Conservation (phyloP, 2,888 invertebrate species). For the Apamea crenata region DNA sequence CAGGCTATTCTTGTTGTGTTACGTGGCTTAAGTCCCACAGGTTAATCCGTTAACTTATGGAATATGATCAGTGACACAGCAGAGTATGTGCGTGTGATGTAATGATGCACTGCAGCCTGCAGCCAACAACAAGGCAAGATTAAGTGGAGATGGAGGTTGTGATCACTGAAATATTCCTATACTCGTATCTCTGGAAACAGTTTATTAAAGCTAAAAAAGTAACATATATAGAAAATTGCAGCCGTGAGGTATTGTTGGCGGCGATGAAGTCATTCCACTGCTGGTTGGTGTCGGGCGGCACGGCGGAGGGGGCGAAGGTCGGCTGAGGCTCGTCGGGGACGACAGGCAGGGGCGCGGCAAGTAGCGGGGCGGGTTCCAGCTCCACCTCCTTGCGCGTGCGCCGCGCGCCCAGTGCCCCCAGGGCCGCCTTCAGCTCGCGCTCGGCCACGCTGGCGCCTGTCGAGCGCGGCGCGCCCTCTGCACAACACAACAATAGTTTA, state of each 20-base stretch:
- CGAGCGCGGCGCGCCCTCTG: constrained; percentile 45
- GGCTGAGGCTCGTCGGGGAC: constrained; percentile 45
- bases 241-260: constrained; percentile 65
- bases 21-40: not conserved
- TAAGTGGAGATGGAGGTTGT: not conserved
- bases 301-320: constrained; percentile 71
- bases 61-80: not conserved
- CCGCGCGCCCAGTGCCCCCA: constrained; percentile 72
- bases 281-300: constrained; percentile 69
- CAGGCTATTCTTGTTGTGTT: not conserved
- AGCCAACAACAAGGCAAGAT: not conserved
- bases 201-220: constrained; percentile 78
- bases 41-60: not conserved
- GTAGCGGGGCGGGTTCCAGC: constrained; percentile 24
- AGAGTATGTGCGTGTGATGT: not conserved
- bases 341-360: constrained; percentile 16
- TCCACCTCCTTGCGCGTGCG: constrained; percentile 73
- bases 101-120: not conserved
- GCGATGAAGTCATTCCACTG: constrained; percentile 80
- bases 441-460: constrained; percentile 75
- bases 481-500: constrained; percentile 20
- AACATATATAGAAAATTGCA: constrained; percentile 67
- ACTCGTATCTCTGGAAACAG: constrained; percentile 62
- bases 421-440: constrained; percentile 78
- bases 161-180: constrained; percentile 59